Evolutionary conservation across 2,797 vertebrate species (phyloP).

Genomic region (Tragopan temminckii): DNA sequence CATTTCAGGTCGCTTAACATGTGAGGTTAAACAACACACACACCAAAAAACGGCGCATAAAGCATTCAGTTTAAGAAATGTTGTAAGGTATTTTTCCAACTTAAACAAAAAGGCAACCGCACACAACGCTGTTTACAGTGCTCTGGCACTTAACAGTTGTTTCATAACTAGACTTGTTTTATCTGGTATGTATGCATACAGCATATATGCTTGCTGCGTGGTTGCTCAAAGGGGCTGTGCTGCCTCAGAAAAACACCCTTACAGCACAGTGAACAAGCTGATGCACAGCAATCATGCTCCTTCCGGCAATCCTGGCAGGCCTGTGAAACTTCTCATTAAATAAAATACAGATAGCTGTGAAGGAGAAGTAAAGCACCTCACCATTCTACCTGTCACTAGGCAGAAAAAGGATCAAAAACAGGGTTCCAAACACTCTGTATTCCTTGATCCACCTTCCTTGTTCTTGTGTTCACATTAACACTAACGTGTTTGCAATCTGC

Average conservation of each 20-base stretch:
- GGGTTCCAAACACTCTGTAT: not conserved
- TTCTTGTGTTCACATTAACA: not conserved
- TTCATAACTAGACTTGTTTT: conserved; percentile 19
- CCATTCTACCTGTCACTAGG: not conserved
- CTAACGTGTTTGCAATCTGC: not conserved
- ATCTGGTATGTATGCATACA: not conserved
- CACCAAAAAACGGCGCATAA: not conserved
- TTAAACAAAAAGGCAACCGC: not conserved
- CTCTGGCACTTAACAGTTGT: conserved; percentile 19
- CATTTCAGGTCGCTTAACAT: not conserved
- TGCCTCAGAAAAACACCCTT: not conserved
- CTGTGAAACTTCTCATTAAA: not conserved
- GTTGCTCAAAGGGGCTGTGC: not conserved
- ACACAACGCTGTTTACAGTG: not conserved
- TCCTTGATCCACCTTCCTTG: not conserved
- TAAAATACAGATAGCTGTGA: not conserved
- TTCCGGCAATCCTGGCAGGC: not conserved
- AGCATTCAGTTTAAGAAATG: not conserved
- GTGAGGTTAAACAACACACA: not conserved
- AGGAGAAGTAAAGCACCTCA: not conserved
- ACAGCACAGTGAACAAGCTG: not conserved
- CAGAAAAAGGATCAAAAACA: not conserved
- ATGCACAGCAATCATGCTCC: not conserved
- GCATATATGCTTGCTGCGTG: not conserved
- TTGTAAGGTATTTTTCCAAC: not conserved